These are phyloP conservation scores for Colostygia pectinataria DNA, from an alignment of 2,888 invertebrate genomes.

Conservation along the genomic window DNA sequence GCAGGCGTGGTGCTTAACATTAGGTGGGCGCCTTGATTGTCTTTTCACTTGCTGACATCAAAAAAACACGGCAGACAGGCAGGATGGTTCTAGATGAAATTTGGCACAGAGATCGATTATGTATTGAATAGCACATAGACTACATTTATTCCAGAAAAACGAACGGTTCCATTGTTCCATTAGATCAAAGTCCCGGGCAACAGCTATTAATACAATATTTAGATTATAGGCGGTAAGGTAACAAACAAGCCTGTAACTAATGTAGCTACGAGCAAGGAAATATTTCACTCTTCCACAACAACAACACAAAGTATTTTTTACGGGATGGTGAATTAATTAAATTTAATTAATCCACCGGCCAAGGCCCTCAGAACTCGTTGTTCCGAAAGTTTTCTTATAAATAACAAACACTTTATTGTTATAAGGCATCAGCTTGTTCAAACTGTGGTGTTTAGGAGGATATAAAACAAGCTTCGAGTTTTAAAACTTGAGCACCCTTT, in stretches of 20 bases:
- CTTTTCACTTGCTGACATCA: too few relatives aligned
- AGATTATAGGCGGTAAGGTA: too few relatives aligned
- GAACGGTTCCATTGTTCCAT: too few relatives aligned
- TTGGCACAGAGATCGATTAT: too few relatives aligned
- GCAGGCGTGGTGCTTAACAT: too few relatives aligned
- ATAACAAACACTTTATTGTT: conserved; percentile 42
- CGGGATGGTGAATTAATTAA: conserved; percentile 38
- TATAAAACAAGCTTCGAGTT: conserved; percentile 8
- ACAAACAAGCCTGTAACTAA: background rate
- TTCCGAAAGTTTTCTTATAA: conserved; percentile 43
- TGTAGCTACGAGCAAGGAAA: conserved; percentile 2
- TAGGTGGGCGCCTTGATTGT: too few relatives aligned
- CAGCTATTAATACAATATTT: too few relatives aligned
- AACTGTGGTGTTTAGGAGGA: conserved; percentile 15
- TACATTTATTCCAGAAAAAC: too few relatives aligned
- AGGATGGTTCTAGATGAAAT: too few relatives aligned
- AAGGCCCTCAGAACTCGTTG: conserved; percentile 37
- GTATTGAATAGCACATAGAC: too few relatives aligned
- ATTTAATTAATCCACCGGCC: conserved; percentile 40
- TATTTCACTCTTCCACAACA: conserved; percentile 21
- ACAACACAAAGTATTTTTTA: conserved; percentile 35
- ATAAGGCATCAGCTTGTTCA: conserved; percentile 38
- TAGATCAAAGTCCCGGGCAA: too few relatives aligned
- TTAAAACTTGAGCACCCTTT: conserved; percentile 1
- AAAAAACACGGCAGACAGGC: too few relatives aligned